Evolutionary conservation across 1,140 invertebrate genomes (phyloP).

Genomic region (Pogonomyrmex californicus): DNA sequence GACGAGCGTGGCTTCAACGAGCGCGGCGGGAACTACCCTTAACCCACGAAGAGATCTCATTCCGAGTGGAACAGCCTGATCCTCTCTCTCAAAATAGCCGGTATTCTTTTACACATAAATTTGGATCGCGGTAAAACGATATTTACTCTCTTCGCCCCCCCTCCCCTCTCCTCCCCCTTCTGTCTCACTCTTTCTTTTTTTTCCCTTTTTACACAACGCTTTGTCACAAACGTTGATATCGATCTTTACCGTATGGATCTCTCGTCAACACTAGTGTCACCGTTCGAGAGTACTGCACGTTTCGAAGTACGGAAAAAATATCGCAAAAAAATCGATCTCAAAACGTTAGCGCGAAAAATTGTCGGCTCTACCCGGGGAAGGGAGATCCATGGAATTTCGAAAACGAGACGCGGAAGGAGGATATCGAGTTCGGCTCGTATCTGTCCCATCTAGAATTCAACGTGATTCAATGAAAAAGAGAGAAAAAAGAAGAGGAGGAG

Average conservation of each 20-base stretch:
- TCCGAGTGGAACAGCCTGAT: constrained; percentile 36
- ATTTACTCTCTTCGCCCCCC: not conserved
- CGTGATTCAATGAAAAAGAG: not conserved
- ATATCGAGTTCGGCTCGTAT: constrained; percentile 44
- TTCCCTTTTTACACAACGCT: not conserved
- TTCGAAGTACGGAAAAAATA: not conserved
- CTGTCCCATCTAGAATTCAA: constrained; percentile 57
- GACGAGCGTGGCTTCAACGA: constrained; percentile 65
- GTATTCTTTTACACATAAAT: constrained; percentile 54
- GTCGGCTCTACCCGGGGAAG: not conserved
- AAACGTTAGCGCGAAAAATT: not conserved
- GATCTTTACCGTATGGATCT: not conserved
- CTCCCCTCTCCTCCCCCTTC: too few relatives aligned
- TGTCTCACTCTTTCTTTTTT: not conserved
- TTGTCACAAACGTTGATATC: not conserved
- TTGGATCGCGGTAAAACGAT: not conserved
- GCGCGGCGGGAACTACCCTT: constrained; percentile 65
- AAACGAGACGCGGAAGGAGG: not conserved
- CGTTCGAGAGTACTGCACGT: not conserved
- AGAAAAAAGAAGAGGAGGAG: not conserved
- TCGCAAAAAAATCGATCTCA: constrained; percentile 6
- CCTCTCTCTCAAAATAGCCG: not conserved
- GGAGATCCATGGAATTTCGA: constrained; percentile 44
- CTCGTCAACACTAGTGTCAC: constrained; percentile 7
- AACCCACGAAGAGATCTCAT: constrained; percentile 65